Conservation (phyloP, 2,113 vertebrate species). For the Gnathonemus longibarbis region DNA sequence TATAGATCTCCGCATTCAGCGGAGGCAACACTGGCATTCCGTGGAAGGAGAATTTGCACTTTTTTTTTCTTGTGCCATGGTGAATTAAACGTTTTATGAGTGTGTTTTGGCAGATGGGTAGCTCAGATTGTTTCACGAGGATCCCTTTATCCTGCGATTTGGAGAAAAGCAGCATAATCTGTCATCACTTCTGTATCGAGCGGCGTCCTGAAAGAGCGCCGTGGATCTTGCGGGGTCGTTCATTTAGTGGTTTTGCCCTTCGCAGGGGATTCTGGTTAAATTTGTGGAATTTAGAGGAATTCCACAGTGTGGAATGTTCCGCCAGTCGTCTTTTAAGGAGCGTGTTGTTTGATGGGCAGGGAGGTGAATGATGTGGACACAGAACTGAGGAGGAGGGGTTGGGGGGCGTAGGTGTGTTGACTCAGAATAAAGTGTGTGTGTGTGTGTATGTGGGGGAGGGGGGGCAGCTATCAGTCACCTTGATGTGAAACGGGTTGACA, state of each 20-base stretch:
- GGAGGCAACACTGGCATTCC: not conserved
- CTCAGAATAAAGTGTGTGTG: not conserved
- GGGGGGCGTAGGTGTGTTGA: not conserved
- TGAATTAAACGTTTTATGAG: conserved; percentile 31
- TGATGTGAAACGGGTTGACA: conserved; percentile 37
- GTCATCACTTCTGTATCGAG: conserved; percentile 29
- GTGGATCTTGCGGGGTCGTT: not conserved
- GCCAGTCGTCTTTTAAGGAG: not conserved
- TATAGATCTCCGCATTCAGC: not conserved
- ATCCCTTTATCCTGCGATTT: conserved; percentile 42
- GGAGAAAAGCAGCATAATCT: conserved; percentile 34
- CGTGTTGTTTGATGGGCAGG: not conserved
- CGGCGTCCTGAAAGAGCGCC: conserved; percentile 12
- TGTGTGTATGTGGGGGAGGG: not conserved
- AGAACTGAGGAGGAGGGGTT: not conserved
- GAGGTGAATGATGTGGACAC: not conserved
- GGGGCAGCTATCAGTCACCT: conserved; percentile 45
- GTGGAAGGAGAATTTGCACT: conserved; percentile 18
- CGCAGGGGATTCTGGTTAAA: not conserved
- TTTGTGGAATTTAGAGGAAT: not conserved
- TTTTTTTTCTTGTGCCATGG: conserved; percentile 23
- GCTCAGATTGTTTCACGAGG: conserved; percentile 34
- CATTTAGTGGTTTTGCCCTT: not conserved
- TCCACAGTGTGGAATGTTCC: not conserved
- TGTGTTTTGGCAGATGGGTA: conserved; percentile 33